phyloP scores from a whole-genome alignment of 2,888 invertebrate species.

The Neoascia interrupta region DNA sequence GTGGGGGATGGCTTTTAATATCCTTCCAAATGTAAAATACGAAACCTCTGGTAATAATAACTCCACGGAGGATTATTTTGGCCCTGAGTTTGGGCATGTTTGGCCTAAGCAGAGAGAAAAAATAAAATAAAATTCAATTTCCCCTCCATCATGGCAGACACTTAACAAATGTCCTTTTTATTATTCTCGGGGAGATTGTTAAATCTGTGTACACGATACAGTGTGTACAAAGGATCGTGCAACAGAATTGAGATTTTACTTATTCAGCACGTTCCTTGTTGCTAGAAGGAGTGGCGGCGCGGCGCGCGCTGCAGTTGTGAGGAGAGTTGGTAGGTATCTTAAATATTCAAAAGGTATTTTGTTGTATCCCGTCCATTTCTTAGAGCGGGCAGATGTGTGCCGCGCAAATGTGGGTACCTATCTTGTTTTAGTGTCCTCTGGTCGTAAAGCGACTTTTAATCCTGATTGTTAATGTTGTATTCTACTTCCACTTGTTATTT shows the following conservation, averaged over 20 bases:
- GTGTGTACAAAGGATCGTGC: slow-evolving; percentile 31
- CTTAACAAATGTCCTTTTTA: slow-evolving; percentile 65
- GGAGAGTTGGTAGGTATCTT: not conserved
- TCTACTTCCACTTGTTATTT: not conserved
- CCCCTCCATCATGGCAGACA: slow-evolving; percentile 31
- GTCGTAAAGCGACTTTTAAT: slow-evolving; percentile 50
- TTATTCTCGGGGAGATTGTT: slow-evolving; percentile 62
- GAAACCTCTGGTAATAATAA: slow-evolving; percentile 27
- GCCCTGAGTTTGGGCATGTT: not conserved
- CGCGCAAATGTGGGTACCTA: slow-evolving; percentile 2
- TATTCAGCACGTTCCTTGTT: too few species aligned
- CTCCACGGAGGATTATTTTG: slow-evolving; percentile 20
- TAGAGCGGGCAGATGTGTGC: not conserved
- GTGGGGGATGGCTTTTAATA: slow-evolving; percentile 12
- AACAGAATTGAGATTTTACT: slow-evolving; percentile 59
- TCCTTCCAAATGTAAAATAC: slow-evolving; percentile 26
- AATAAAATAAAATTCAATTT: slow-evolving; percentile 41
- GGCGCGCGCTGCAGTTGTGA: too few species aligned
- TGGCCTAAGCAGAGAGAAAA: not conserved
- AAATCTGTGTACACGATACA: slow-evolving; percentile 41
- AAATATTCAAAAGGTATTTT: not conserved
- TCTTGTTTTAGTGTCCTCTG: slow-evolving; percentile 22
- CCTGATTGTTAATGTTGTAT: slow-evolving; percentile 15
- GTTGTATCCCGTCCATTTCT: not conserved
- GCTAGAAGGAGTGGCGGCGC: too few species aligned